Evolutionary conservation across 2,888 invertebrate species (phyloP), one percentile per base, ranked within the genome.

Genomic region (Cinara cedri): DNA sequence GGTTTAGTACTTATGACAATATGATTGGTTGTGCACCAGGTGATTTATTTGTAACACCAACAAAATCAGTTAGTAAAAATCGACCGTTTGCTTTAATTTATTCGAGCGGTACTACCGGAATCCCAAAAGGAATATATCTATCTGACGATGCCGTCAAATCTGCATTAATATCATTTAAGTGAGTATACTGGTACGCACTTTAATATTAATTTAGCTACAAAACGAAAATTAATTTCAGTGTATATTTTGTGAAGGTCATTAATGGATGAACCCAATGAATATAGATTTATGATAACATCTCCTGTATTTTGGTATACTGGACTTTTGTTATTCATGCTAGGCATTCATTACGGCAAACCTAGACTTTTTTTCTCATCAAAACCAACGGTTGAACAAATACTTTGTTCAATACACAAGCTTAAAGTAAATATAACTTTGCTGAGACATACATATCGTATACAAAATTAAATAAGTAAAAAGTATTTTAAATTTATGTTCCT

Each of bases 241-340:
- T 21, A 21, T 24, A 24, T 74, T 49, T 74, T 42, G 24, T n/a
- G 2, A 34, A 60, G 62, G 63, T 42, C 21, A 8, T 19, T 63
- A 11, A 74, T 74, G 72, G 72, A 74, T 1, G 72, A 63, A 34
- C 62, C 72, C 2, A 14, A 51, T 11, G 72, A 63, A 42, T 42
- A 74, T 10, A 51, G 16, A 51, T 74, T 63, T 19, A 63, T 74
- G 63, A 63, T 16, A 0, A 62, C 72, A 1, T 49, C 63, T 11
- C 72, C 72, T 2, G 3, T 63, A 26, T 74, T 74, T 42, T 74
- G 72, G 72, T 74, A 63, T 16, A 21, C 72, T 1, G 72, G 72
- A 10, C 11, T 63, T 0, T 2, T 63, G 21, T 63, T 63, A 3
- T 21, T 74, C 21, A 21, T 74, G 51, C 42, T 74, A 0, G 51